Conservation (phyloP, 2,113 vertebrate species). For the Alligator mississippiensis region DNA sequence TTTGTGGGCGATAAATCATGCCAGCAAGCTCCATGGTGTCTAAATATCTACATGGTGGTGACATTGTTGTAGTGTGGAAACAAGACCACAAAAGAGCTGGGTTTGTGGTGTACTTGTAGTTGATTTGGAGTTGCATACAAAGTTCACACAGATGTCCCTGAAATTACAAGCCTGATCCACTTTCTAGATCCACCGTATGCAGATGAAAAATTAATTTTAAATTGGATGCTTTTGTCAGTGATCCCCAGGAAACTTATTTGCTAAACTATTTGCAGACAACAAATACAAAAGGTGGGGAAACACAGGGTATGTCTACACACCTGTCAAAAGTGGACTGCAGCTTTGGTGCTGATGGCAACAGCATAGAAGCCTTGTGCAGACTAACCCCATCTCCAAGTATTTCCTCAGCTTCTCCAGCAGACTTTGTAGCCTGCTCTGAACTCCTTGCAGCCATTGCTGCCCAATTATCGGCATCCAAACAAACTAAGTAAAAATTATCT, state of each 20-base stretch:
- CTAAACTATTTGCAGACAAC: neutral
- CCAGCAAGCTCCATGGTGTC: neutral
- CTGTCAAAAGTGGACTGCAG: neutral
- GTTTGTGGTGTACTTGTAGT: neutral
- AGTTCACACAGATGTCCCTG: neutral
- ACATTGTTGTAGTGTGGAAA: conserved; percentile 1
- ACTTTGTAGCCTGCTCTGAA: neutral
- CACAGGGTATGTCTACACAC: neutral
- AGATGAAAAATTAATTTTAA: neutral
- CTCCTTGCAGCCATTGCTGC: neutral
- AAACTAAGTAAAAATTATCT: neutral
- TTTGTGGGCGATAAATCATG: neutral
- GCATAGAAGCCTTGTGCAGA: neutral
- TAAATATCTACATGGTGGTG: neutral
- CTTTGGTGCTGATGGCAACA: neutral
- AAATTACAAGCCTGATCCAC: neutral
- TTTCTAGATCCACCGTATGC: neutral
- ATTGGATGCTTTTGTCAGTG: neutral
- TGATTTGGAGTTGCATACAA: neutral
- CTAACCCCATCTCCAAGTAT: conserved; percentile 6
- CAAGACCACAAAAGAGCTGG: neutral
- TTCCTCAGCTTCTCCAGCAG: conserved; percentile 23
- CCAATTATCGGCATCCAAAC: neutral
- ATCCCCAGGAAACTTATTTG: neutral
- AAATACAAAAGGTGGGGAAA: neutral